Evolutionary conservation across 2,888 invertebrate species (phyloP).

Genomic region (Sinodicranocentrus sp.): DNA sequence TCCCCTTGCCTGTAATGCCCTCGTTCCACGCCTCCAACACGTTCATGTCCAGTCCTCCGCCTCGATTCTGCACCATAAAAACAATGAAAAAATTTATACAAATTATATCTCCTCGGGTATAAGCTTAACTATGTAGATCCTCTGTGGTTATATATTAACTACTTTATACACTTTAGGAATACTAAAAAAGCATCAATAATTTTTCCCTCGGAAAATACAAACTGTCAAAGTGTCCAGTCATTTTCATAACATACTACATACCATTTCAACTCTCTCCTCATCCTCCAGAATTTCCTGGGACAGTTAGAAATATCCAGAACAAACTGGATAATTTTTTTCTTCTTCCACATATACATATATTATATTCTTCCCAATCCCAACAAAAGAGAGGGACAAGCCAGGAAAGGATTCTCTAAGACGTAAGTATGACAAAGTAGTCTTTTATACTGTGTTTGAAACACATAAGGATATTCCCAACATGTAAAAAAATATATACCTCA

Average conservation of each 20-base stretch:
- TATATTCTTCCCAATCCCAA: background rate
- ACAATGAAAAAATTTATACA: conserved; percentile 9
- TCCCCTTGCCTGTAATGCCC: conserved; percentile 95
- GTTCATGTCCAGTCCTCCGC: conserved; percentile 96
- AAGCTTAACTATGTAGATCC: too few species aligned
- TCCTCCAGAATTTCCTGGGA: too few species aligned
- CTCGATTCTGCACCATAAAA: conserved; percentile 85
- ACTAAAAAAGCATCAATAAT: conserved; percentile 41
- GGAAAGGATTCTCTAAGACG: conserved; percentile 27
- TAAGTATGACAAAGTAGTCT: conserved; percentile 61
- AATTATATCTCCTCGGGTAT: too few species aligned
- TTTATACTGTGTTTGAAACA: conserved; percentile 21
- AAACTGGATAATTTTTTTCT: background rate
- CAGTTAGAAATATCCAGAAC: conserved; percentile 4
- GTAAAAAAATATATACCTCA: too few species aligned
- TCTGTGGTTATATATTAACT: too few species aligned
- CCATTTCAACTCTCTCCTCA: conserved; percentile 12
- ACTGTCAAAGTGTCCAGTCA: conserved; percentile 64
- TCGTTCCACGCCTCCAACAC: conserved; percentile 97
- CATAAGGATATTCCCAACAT: conserved; percentile 4
- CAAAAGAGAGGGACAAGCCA: conserved; percentile 13
- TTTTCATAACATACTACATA: conserved; percentile 61
- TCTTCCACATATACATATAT: background rate
- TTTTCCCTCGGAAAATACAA: conserved; percentile 54
- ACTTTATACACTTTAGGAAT: conserved; percentile 26